Evolutionary conservation across 1,140 invertebrate species (phyloP), one percentile per base, ranked within the genome.

Genomic region (Drosophila simulans): DNA sequence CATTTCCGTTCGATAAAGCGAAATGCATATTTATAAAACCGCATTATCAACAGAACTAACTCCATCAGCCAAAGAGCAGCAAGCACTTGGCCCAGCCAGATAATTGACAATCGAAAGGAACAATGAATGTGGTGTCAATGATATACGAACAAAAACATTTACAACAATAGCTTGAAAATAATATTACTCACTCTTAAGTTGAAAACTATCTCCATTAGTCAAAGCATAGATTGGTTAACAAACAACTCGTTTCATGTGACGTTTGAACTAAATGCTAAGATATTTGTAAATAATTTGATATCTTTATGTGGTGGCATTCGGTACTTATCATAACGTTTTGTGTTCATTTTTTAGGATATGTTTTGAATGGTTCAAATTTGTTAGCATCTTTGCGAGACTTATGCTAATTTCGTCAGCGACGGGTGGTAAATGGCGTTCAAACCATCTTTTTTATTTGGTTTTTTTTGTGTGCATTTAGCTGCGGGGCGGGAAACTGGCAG

Each of bases 1-100:
- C 56, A 64, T 79, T 83, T 85, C 80, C 81, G 81, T 63, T 85
- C 65, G 77, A 84, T 81, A 84, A 86, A 66, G 64, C 37, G 17
- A 59, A 34, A 42, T 42, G 54, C 54, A 63, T 63, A 34, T 42
- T 34, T 43, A 63, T 42, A 34, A n/a, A 34, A 11, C 25, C 20
- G 13, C 17, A 25, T 63, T 63, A 63, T 63, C 37, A 63, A 25
- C 59, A 43, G 15, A 34, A n/a, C 17, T 4, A 15, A 40, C 40
- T 59, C 37, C 54, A 59, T 10, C 20, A 22, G 20, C 37, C 22
- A 7, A 22, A 40, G 5, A 40, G 5, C 17, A 17, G 17, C 17
- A 40, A 17, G n/a, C n/a, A 15, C 46, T 48, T 15, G n/a, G 0
- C 20, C 2, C 8, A n/a, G 11, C 8, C 20, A 4, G 17, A 15